These are phyloP conservation scores for Gymnopithys bicolor DNA, from an alignment of 2,797 vertebrate genomes.

Conservation along the genomic window DNA sequence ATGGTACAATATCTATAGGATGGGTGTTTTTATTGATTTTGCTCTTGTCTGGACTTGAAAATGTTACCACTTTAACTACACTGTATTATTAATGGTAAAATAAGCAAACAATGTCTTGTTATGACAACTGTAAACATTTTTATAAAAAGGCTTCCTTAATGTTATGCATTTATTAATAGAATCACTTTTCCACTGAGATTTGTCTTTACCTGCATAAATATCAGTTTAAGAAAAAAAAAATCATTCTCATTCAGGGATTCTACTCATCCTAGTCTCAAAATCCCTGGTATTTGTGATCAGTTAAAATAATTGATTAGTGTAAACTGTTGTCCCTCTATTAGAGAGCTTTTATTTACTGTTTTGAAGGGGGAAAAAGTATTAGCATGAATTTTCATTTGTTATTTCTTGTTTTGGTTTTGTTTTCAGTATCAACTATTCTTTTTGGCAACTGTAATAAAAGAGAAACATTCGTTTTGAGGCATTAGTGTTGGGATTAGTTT, in stretches of 20 bases:
- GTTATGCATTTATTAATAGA: background rate
- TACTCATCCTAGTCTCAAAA: background rate
- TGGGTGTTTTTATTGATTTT: background rate
- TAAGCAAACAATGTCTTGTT: background rate
- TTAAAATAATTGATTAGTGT: background rate
- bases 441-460: background rate
- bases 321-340: background rate
- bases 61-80: background rate
- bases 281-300: background rate
- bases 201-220: background rate
- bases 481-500: background rate
- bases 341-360: background rate
- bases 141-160: background rate
- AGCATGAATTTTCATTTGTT: background rate
- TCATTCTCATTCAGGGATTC: background rate
- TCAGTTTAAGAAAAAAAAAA: background rate
- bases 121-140: background rate
- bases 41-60: background rate
- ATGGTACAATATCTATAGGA: background rate
- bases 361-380: background rate
- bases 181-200: background rate
- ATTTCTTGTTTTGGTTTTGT: background rate
- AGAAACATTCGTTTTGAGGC: background rate
- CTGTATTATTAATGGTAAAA: background rate
- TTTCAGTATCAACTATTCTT: background rate